Evolutionary conservation across 2,113 vertebrate genomes (phyloP), one percentile per base, ranked within the genome.

Genomic region (Haplotaxodon microlepis): DNA sequence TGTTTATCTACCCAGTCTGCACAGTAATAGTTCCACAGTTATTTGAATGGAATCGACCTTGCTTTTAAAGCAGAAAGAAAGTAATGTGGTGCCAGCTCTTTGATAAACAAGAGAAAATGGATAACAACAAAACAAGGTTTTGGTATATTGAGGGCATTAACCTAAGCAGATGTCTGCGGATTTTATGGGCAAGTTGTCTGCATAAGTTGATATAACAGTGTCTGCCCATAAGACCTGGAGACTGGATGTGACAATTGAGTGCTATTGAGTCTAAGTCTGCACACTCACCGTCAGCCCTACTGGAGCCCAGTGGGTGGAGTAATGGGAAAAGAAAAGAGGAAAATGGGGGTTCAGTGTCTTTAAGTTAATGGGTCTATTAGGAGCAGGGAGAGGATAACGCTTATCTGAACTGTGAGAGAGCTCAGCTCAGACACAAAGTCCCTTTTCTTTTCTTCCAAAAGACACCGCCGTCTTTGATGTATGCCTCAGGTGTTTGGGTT

Each of bases 241-340:
- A 93, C 95, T 95, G 92, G 92, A 94, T 94, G 93, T 94, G 91
- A 95, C 96, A 93, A 94, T 94, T 95, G 92, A 95, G 95, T 96
- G 94, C 85, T 94, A 94, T 89, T 95, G 92, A 94, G 57, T 61
- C 54, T 27, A 90, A 86, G 91, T 94, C 95, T 95, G 88, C 89
- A 85, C 76, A 27, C 69, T 63, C 86, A 82, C 88, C 92, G 90
- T 93, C 94, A 93, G 93, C 90, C 94, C 91, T 63, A 6, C 89
- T 95, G 94, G 95, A 95, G 93, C 94, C 94, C 92, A 90, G 93
- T 84, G 87, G 42, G 81, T 24, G 11, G 34, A 61, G 13, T 8
- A n/a, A 10, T 78, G 38, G 13, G 16, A n/a, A 87, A 27, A 61
- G 31, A 86, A 88, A 87, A 57, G 38, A 81, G 63, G 40, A 83